Percentiles rank a stretch among this genome's conserved stretches.
Evolutionary conservation across 2,888 invertebrate species (phyloP).

Genomic region (Campoletis raptor): DNA sequence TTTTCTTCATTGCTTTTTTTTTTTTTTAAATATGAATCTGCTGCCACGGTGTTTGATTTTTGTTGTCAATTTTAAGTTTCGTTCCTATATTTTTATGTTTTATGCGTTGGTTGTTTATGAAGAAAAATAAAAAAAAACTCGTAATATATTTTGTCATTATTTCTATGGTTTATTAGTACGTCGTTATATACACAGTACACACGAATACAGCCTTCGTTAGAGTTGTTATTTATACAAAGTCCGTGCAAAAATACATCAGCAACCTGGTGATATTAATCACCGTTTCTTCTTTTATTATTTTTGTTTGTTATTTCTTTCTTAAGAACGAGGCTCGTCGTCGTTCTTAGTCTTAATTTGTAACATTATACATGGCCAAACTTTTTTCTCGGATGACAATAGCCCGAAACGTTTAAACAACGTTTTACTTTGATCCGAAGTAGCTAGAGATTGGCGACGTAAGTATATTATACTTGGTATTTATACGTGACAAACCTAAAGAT

Average conservation of each 20-base stretch:
- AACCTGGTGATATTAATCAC: slow-evolving; percentile 74
- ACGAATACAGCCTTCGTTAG: slow-evolving; percentile 73
- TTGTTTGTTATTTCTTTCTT: slow-evolving; percentile 21
- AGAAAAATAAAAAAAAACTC: neutral
- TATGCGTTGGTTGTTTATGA: neutral
- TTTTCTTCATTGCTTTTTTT: no score
- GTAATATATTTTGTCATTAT: slow-evolving; percentile 14
- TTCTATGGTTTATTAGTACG: slow-evolving; percentile 75
- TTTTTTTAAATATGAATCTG: no score
- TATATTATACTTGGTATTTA: slow-evolving; percentile 23
- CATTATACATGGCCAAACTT: slow-evolving; percentile 32
- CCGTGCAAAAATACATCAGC: slow-evolving; percentile 83
- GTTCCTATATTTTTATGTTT: no score
- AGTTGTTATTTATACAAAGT: slow-evolving; percentile 82
- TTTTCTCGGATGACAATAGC: neutral
- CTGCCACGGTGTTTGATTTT: no score
- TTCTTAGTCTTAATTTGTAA: slow-evolving; percentile 26
- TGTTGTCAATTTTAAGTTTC: no score
- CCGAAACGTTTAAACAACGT: slow-evolving; percentile 13
- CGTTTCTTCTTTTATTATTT: slow-evolving; percentile 53
- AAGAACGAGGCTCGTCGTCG: slow-evolving; percentile 56
- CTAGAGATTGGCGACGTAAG: slow-evolving; percentile 45
- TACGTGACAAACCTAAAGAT: slow-evolving; percentile 48
- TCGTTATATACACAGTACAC: slow-evolving; percentile 76
- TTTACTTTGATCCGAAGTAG: slow-evolving; percentile 18